Conservation (phyloP, 2,113 vertebrate genomes). For the Ellobius talpinus region DNA sequence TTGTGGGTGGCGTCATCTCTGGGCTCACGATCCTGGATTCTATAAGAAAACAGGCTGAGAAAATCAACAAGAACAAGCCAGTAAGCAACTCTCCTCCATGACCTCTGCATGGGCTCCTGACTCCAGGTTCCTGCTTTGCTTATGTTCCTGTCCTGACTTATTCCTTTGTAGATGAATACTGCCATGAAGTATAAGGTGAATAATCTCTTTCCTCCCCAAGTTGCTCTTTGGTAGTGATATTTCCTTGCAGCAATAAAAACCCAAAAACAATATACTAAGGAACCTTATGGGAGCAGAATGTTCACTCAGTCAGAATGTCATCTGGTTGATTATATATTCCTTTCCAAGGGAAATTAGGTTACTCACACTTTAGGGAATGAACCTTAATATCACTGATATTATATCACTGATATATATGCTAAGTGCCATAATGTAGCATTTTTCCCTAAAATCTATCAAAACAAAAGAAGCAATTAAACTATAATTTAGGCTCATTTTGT, state of each 20-base stretch:
- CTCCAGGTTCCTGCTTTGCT: neutral
- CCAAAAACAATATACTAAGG: neutral
- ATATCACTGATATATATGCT: neutral
- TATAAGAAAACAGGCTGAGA: neutral
- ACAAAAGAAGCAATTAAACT: conserved; percentile 14
- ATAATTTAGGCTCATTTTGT: neutral
- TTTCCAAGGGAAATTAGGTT: neutral
- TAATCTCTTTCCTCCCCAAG: neutral
- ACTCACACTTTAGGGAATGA: neutral
- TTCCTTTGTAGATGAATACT: neutral
- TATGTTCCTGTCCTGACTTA: neutral
- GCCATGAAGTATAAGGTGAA: neutral
- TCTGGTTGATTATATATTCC: neutral
- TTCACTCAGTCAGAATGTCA: neutral
- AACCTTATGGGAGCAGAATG: neutral
- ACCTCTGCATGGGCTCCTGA: neutral
- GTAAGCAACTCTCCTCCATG: too few relatives aligned
- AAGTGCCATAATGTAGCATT: neutral
- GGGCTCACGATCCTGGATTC: neutral
- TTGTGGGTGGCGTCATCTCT: neutral
- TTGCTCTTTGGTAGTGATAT: neutral
- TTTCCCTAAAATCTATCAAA: neutral
- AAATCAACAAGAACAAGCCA: neutral
- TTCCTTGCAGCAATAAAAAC: neutral
- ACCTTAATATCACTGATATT: neutral